Evolutionary conservation across 2,797 vertebrate genomes (phyloP).

Genomic region (Sebastes trivittatus): DNA sequence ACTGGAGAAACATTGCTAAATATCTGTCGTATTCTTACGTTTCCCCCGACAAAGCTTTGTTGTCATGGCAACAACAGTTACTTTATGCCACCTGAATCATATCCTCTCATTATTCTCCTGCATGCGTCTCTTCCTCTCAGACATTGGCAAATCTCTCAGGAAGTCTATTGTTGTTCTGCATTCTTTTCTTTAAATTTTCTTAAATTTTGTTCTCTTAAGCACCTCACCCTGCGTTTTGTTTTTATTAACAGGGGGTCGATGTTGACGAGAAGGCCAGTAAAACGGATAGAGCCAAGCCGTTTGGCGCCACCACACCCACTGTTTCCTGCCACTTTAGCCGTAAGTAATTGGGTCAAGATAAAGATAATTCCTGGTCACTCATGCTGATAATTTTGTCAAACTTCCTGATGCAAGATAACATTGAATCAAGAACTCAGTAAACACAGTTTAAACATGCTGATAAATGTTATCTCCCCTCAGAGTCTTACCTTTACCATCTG

Average conservation of each 20-base stretch:
- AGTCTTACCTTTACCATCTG: slow-evolving; percentile 89
- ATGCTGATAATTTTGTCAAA: slow-evolving; percentile 29
- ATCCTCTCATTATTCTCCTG: slow-evolving; percentile 53
- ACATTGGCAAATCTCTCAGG: slow-evolving; percentile 24
- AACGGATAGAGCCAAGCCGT: slow-evolving; percentile 84
- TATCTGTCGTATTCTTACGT: background rate
- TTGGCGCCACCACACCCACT: slow-evolving; percentile 95
- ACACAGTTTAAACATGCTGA: background rate
- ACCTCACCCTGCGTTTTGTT: slow-evolving; percentile 15
- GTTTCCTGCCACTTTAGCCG: slow-evolving; percentile 93
- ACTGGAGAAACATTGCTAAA: background rate
- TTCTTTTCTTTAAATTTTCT: background rate
- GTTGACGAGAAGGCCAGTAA: slow-evolving; percentile 86
- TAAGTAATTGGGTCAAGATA: slow-evolving; percentile 78
- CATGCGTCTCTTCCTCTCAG: slow-evolving; percentile 30
- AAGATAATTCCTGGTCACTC: slow-evolving; percentile 32
- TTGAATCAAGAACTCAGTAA: background rate
- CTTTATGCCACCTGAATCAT: slow-evolving; percentile 47
- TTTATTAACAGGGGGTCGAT: slow-evolving; percentile 86
- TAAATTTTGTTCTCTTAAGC: background rate
- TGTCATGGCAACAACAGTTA: slow-evolving; percentile 11
- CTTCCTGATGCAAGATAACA: slow-evolving; percentile 43
- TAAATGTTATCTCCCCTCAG: slow-evolving; percentile 66
- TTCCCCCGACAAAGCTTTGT: background rate
- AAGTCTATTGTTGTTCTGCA: slow-evolving; percentile 30